Percentiles rank a stretch among this genome's conserved stretches.
Conservation (phyloP, 2,113 vertebrate genomes). For the Planiliza haematocheilus region DNA sequence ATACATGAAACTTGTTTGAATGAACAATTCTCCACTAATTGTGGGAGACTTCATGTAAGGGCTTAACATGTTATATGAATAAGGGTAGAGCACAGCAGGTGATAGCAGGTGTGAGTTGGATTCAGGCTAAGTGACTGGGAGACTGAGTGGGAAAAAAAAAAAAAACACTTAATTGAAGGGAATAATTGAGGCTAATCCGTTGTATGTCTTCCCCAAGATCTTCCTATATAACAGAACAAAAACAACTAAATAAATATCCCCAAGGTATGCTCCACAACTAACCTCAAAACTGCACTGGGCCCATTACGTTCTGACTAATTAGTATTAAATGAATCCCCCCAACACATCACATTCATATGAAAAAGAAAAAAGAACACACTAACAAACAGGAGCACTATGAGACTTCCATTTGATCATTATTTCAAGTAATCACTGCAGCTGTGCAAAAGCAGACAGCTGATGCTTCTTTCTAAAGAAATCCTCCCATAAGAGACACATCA, state of each 20-base stretch:
- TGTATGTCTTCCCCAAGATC: slow-evolving; percentile 35
- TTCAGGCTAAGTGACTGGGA: slow-evolving; percentile 57
- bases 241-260: slow-evolving; percentile 1
- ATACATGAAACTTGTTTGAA: slow-evolving; percentile 22
- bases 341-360: neutral
- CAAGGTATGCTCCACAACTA: neutral
- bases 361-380: neutral
- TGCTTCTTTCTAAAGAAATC: neutral
- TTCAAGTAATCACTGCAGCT: too few relatives aligned
- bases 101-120: slow-evolving; percentile 37
- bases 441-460: too few relatives aligned
- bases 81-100: slow-evolving; percentile 18
- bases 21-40: slow-evolving; percentile 17
- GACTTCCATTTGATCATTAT: neutral
- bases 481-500: too few relatives aligned
- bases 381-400: slow-evolving; percentile 29
- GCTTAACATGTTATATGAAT: slow-evolving; percentile 11
- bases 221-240: slow-evolving; percentile 27
- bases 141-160: slow-evolving; percentile 61
- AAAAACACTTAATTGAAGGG: slow-evolving; percentile 48
- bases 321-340: neutral
- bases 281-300: slow-evolving; percentile 4
- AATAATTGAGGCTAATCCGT: slow-evolving; percentile 51
- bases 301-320: slow-evolving; percentile 10
- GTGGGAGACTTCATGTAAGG: neutral